A percentile compares a stretch with the other conserved stretches of the same genome.
Conservation (phyloP, 2,888 invertebrate species). For the Epistrophella euchroma region DNA sequence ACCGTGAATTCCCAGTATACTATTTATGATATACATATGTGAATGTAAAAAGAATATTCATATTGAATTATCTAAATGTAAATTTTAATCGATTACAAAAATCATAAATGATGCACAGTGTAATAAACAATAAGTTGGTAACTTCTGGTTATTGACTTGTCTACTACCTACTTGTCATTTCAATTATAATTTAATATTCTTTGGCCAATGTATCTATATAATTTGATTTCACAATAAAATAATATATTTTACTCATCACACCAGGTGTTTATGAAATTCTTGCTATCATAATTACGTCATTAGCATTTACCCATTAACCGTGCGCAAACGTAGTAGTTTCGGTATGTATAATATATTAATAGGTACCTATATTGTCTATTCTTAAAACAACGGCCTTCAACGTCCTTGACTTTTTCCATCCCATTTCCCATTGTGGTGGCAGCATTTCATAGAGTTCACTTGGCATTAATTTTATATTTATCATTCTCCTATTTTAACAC, state of each 20-base stretch:
- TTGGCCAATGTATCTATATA: background rate
- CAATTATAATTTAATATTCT: background rate
- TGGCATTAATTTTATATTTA: conserved; percentile 33
- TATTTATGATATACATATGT: too few relatives aligned
- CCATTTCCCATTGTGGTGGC: background rate
- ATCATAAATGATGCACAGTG: too few relatives aligned
- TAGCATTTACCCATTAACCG: conserved; percentile 11
- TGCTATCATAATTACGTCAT: conserved; percentile 15
- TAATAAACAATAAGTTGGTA: background rate
- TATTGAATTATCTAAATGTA: too few relatives aligned
- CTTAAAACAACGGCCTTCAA: conserved; percentile 60
- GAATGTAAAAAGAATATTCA: too few relatives aligned
- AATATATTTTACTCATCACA: conserved; percentile 4
- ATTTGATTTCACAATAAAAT: background rate
- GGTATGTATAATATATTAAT: background rate
- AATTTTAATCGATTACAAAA: too few relatives aligned
- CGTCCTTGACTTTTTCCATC: conserved; percentile 65
- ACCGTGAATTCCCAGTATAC: too few relatives aligned
- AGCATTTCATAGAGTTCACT: conserved; percentile 24
- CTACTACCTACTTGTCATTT: conserved; percentile 11
- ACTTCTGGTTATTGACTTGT: conserved; percentile 24
- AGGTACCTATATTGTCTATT: conserved; percentile 39
- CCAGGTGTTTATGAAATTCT: conserved; percentile 27
- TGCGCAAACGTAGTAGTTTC: background rate
- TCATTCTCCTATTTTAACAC: conserved; percentile 35